Evolutionary conservation across 2,888 invertebrate species (phyloP), one percentile per base, ranked within the genome.

Genomic region (Leptarthrus brevirostris): DNA sequence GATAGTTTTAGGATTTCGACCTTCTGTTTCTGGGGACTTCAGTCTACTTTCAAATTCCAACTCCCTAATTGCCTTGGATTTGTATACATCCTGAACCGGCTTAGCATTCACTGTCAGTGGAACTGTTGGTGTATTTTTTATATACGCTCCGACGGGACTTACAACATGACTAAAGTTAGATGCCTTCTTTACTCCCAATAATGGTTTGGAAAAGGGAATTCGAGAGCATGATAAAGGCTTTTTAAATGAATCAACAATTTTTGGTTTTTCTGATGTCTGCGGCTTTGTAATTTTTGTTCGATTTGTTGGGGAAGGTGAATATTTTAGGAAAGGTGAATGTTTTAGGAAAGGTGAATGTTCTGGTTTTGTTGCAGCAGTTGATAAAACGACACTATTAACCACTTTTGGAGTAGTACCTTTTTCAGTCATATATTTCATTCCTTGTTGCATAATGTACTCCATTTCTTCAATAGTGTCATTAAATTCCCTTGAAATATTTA

Each of bases 381-480:
- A 18, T n/a, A 49, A 20, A 12, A 52, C 34, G 1, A 16, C 49
- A 20, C 22, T 36, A 20, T 69, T 0, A 2, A 69, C 54, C 18
- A 72, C 22, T 64, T 61, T 73, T 10, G 64, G 73, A 61, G 30
- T 12, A 8, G 34, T 16, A 14, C 49, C 54, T 49, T 73, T 49
- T 14, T 52, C 73, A 18, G 74, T 72, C 78, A 83, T 81, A 72
- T 82, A 82, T 74, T 85, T 81, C 77, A 81, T 78, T 1, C 84
- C 85, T 26, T 82, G 81, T 61, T 83, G 81, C 78, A 86, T 80
- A 78, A 85, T 81, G 75, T 85, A 84, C 44, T 86, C 85, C 54
- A 86, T 84, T 79, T 86, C 84, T 79, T 86, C 86, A 73, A 86
- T 80, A 2, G 86, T 86, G 76, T 86, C 83, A 76, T 86, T 85